Base-by-base conservation (phyloP, 2,888 invertebrate species). In the Caenorhabditis afra region DNA sequence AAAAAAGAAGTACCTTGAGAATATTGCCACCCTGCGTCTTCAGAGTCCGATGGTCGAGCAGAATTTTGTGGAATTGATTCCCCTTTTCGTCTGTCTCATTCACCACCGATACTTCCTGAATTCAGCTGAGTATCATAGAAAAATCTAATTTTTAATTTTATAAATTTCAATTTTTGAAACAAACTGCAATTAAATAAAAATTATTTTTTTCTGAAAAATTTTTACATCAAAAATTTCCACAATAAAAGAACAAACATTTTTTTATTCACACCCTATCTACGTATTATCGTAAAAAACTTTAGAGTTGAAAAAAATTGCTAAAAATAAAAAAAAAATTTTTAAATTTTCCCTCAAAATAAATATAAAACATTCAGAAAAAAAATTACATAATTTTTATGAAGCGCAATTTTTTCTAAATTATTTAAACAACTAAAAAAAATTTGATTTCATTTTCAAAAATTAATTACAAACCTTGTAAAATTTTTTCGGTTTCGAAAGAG, bases 381-480 rank as follows among this genome's bases (percentile, higher is more conserved):
- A n/a, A n/a, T n/a, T n/a, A n/a, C n/a, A n/a, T 14, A 8, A 8
- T 41, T 41, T 41, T 41, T 8, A 37, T 5, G 37, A 37, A 18
- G 14, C 11, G 12, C 20, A 20, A n/a, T 1, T 47, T 49, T 52
- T 47, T 5, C 22, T n/a, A 41, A 20, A 20, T 44, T 44, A 18
- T n/a, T 18, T 7, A 2, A n/a, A n/a, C n/a, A n/a, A n/a, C n/a
- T n/a, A n/a, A n/a, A n/a, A n/a, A n/a, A n/a, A 29, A 44, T 52
- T 20, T 22, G 23, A 52, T 23, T 23, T 14, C 23, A 23, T 52
- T 52, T n/a, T n/a, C 47, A 50, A 55, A 29, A 52, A 11, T n/a
- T 20, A 84, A n/a, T n/a, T n/a, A n/a, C n/a, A n/a, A n/a, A n/a
- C 84, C 75, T 85, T 84, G 57, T 85, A 85, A 57, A 85, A 85